Percentiles rank a stretch among this genome's conserved stretches.
phyloP scores from a whole-genome alignment of 92 coral and sea anemone species.

The Meandrina meandrites region DNA sequence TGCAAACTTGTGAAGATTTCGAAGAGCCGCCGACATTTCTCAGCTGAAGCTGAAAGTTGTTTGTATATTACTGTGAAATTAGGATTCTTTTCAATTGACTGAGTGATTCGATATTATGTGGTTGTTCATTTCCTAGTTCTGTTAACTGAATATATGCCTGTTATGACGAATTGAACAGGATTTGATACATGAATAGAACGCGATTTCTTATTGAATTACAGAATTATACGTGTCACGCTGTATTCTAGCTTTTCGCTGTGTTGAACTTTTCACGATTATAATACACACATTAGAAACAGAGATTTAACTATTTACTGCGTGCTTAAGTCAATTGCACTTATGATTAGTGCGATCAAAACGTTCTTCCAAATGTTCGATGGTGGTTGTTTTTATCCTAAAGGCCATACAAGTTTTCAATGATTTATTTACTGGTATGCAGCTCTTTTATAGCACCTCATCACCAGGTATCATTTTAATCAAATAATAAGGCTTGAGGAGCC shows the following conservation, averaged over 20 bases:
- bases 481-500: background rate
- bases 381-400: background rate
- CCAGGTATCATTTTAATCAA: background rate
- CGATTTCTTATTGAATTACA: background rate
- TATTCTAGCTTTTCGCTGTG: background rate
- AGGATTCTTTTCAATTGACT: constrained; percentile 10
- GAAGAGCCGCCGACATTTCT: background rate
- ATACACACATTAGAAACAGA: background rate
- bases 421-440: no score
- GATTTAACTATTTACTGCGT: background rate
- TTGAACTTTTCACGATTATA: background rate
- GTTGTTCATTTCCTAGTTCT: no score
- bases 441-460: background rate
- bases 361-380: background rate
- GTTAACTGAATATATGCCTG: background rate
- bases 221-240: constrained; percentile 13
- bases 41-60: background rate
- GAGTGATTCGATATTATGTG: background rate
- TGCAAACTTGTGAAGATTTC: background rate
- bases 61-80: background rate
- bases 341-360: background rate
- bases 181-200: background rate
- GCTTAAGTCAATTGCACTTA: background rate
- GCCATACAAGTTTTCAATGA: no score
- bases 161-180: background rate